phyloP scores from a whole-genome alignment of 2,888 invertebrate species.

The Microplitis deprimator region DNA sequence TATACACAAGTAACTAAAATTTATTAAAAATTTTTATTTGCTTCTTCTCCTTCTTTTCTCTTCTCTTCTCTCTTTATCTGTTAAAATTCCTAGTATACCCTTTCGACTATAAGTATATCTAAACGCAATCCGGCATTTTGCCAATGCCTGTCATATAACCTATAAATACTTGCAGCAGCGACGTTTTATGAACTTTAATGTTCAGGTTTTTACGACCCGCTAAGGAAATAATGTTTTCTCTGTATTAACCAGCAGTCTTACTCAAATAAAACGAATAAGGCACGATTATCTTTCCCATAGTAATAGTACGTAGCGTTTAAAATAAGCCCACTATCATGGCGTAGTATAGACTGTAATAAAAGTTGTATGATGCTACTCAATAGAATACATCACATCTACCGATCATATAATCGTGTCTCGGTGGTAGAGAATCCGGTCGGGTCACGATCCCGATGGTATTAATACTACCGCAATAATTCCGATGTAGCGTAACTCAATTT shows the following conservation, averaged over 20 bases:
- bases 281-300: background rate
- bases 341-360: background rate
- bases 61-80: background rate
- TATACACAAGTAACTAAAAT: conserved; percentile 11
- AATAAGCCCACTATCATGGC: background rate
- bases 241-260: background rate
- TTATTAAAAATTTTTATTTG: background rate
- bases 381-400: background rate
- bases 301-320: background rate
- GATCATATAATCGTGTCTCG: conserved; percentile 3
- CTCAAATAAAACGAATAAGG: background rate
- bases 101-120: background rate
- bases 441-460: conserved; percentile 29
- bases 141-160: conserved; percentile 41
- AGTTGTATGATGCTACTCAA: background rate
- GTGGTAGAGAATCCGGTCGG: conserved; percentile 5
- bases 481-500: conserved; percentile 49
- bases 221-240: conserved; percentile 36
- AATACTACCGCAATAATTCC: conserved; percentile 38
- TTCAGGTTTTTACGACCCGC: conserved; percentile 39
- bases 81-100: background rate
- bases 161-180: conserved; percentile 35
- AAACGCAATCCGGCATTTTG: conserved; percentile 38
- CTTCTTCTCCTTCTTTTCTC: background rate
- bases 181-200: conserved; percentile 43